A percentile compares a stretch with the other conserved stretches of the same genome.
Evolutionary conservation across 2,113 vertebrate species (phyloP).

Genomic region (Donacobius atricapilla): DNA sequence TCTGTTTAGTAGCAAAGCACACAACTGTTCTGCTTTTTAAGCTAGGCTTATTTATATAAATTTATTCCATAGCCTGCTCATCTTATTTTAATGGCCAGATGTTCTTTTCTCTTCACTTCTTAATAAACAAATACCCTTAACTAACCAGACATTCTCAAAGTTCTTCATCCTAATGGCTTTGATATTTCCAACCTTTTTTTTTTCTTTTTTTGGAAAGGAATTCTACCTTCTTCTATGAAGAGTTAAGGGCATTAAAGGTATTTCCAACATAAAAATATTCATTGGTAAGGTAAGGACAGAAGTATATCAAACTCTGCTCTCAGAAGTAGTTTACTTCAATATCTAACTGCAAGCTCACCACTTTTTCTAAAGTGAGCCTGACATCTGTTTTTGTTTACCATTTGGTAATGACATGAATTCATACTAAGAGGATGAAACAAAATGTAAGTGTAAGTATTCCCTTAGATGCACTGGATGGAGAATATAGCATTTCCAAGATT

Average conservation of each 20-base stretch:
- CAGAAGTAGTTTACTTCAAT: not conserved
- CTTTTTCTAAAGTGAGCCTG: conserved; percentile 27
- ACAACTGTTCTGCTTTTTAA: conserved; percentile 53
- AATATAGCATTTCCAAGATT: not conserved
- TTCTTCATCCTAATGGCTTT: not conserved
- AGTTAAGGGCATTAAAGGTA: not conserved
- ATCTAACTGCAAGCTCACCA: conserved; percentile 31
- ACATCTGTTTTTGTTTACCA: conserved; percentile 63
- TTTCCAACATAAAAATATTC: not conserved
- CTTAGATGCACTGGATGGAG: conserved; percentile 27
- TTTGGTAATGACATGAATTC: conserved; percentile 50
- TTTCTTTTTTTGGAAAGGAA: not conserved
- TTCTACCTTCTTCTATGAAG: not conserved
- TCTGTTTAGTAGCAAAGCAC: conserved; percentile 55
- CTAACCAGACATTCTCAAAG: not conserved
- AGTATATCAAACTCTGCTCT: not conserved
- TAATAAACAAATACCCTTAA: conserved; percentile 50
- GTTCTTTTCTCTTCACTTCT: conserved; percentile 52
- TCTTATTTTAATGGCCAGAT: conserved; percentile 64
- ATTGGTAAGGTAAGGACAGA: not conserved
- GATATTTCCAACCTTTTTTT: not conserved
- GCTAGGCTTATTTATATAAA: conserved; percentile 57
- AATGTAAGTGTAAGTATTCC: conserved; percentile 34
- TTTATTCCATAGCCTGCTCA: conserved; percentile 48
- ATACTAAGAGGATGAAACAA: conserved; percentile 28